Base-by-base conservation (phyloP, 2,113 vertebrate species). In the Albula glossodonta region DNA sequence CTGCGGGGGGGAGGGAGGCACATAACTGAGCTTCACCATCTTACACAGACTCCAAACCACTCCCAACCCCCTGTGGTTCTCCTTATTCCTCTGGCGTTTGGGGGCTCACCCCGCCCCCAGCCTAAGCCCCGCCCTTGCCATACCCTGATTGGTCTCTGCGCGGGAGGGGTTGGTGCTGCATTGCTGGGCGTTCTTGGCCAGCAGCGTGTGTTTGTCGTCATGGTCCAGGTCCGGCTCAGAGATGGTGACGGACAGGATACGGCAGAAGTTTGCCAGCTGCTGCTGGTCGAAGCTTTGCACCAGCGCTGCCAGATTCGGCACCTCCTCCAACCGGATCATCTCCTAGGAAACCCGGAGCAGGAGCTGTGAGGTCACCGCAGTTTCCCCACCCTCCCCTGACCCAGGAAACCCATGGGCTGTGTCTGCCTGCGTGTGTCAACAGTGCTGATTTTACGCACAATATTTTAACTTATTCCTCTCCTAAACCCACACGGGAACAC, bases 251-350 rank as follows among this genome's bases (percentile, higher is more conserved):
- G 98, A 99, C 15, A 99, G 95, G 92, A 99, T 99, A 90, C 98
- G 96, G 92, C 98, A 99, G 95, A 99, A 99, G 95, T 98, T 99
- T 49, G 98, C 98, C 85, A 99, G 96, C 91, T 99, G 98, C 88
- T 99, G 98, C 90, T 99, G 98, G 93, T 99, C 98, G 41, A 99
- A 99, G 91, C 97, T 99, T 92, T 98, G 98, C 50, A 99, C 98
- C 86, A 99, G 95, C 86, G 94, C 96, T 0, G 95, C 96, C 82
- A 99, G 95, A 89, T 98, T 97, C 85, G 98, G 97, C 89, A 99
- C 97, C 90, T 98, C 98, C 84, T 99, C 98, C 91, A 99, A 95
- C 74, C 97, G 98, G 89, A 99, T 98, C 96, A 99, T 98, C 92
- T 99, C 98, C 98, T 99, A 87, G n/a, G 12, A 7, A 80, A 57